Conservation (phyloP, 2,797 vertebrate species). For the Pogonophryne albipinna region DNA sequence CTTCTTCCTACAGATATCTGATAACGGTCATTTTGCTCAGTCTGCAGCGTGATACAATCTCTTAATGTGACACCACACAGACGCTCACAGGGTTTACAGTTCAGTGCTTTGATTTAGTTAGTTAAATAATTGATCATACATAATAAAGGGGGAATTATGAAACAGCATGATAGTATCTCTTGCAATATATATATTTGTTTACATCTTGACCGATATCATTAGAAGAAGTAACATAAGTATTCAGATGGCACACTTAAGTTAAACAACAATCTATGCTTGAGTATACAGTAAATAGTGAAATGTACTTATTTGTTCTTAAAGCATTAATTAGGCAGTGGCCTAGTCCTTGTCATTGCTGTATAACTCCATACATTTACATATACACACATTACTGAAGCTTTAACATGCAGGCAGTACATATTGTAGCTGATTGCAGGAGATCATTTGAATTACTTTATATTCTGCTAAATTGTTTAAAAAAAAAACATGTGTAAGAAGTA, state of each 20-base stretch:
- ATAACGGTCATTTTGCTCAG: slow-evolving; percentile 13
- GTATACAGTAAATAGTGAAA: too few species aligned
- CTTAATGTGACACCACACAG: slow-evolving; percentile 14
- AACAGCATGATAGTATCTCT: slow-evolving; percentile 9
- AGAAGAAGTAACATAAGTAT: not conserved
- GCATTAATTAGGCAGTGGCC: not conserved
- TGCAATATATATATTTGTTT: not conserved
- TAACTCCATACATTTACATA: not conserved
- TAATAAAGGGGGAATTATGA: slow-evolving; percentile 11
- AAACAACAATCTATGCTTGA: not conserved
- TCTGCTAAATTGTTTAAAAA: not conserved
- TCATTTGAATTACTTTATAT: not conserved
- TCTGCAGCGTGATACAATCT: slow-evolving; percentile 12
- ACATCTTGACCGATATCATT: not conserved
- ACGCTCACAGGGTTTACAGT: slow-evolving; percentile 18
- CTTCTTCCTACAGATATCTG: slow-evolving; percentile 16
- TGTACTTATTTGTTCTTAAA: not conserved
- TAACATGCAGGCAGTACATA: not conserved
- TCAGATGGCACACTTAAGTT: not conserved
- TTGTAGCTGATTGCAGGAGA: too few species aligned
- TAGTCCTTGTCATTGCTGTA: not conserved
- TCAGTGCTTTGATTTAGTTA: slow-evolving; percentile 24
- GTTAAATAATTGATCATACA: slow-evolving; percentile 38
- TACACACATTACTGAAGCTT: not conserved
- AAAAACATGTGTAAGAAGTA: too few species aligned